A percentile compares a stretch with the other conserved stretches of the same genome.
Conservation (phyloP, 2,113 vertebrate species). For the Fulmarus glacialis region DNA sequence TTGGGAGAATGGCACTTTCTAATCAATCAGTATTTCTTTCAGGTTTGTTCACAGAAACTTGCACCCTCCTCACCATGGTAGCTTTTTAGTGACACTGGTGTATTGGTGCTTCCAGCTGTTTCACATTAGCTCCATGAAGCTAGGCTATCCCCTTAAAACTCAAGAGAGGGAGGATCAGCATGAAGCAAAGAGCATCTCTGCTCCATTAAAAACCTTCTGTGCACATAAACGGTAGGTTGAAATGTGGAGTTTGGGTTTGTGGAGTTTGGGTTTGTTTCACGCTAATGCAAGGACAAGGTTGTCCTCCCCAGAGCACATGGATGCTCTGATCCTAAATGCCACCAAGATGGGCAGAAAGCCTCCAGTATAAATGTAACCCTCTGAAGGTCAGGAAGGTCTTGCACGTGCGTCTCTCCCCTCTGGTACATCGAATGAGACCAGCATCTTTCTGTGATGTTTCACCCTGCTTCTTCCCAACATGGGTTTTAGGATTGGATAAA, state of each 20-base stretch:
- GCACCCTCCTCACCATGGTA: too few species aligned
- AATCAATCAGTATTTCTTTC: not conserved
- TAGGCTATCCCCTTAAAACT: not conserved
- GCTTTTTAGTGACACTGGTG: not conserved
- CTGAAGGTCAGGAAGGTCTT: not conserved
- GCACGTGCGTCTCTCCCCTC: fast-evolving
- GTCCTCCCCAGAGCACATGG: not conserved
- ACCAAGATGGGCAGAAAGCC: not conserved
- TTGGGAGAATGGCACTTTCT: not conserved
- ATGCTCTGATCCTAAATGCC: not conserved
- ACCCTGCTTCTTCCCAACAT: not conserved
- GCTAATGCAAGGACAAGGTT: not conserved
- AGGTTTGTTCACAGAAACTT: not conserved
- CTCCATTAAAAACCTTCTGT: not conserved
- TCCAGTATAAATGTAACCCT: not conserved
- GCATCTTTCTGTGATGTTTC: not conserved
- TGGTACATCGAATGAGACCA: too few species aligned
- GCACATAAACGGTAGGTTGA: fast-evolving
- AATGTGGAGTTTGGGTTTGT: not conserved
- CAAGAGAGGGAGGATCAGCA: not conserved
- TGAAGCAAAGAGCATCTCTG: not conserved
- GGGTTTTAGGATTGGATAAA: not conserved
- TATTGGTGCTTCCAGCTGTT: not conserved
- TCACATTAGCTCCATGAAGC: not conserved
- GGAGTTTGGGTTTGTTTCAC: not conserved